Evolutionary conservation across 2,888 invertebrate species (phyloP), one percentile per base, ranked within the genome.

Genomic region (Calameuta idolon): DNA sequence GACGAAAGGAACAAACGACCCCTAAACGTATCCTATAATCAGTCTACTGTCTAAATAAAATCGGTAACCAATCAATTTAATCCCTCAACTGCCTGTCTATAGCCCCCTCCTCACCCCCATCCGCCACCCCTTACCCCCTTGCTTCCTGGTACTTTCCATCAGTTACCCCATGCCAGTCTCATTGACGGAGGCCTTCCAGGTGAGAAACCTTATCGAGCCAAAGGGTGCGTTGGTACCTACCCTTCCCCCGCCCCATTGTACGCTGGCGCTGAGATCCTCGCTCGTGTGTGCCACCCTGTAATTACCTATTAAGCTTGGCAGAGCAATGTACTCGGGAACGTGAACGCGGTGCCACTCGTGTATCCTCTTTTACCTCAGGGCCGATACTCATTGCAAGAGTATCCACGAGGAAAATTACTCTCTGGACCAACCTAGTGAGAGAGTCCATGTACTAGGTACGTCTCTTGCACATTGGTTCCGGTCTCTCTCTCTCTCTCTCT

Each of bases 281-380:
- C 69, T 79, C 76, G 75, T 76, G 78, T 73, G 69, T 79, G 76
- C 76, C 77, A 76, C 55, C 77, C 77, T 81, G 80, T 85, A 84
- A 85, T 84, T 82, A 83, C 81, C 80, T 83, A 82, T 85, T 84
- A 85, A 81, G 78, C 76, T 69, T 74, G 76, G 76, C 77, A 77
- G 75, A 69, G 79, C 83, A 76, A 71, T 71, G 71, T 31, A 71
- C 71, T 71, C 71, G 71, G 55, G 55, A 55, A 55, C 55, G 55
- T 55, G 55, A 9, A 71, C 33, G 31, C 71, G 31, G 33, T n/a
- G 33, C 71, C 33, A 71, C 31, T 55, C 55, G 55, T 55, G 55
- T 55, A 55, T 55, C 55, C 55, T 55, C 55, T 55, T 55, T 55
- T 55, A 55, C 55, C 55, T 55, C 55, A 55, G 55, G 55, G 55